Evolutionary conservation across 2,888 invertebrate genomes (phyloP), one percentile per base, ranked within the genome.

Genomic region (Barypeithes pellucidus): DNA sequence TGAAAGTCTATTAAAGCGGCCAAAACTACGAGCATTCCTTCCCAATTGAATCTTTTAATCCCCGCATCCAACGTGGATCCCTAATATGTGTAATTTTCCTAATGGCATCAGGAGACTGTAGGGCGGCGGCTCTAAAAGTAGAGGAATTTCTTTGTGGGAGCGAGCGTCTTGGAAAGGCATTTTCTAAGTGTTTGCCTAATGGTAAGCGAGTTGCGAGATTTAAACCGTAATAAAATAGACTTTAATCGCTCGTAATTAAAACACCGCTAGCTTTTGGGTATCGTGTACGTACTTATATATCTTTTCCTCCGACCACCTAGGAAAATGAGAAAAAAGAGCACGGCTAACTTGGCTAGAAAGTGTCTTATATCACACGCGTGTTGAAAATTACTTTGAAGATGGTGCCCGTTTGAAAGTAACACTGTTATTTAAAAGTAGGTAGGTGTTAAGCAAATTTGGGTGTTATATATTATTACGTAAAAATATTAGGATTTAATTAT

Each of bases 81-180:
- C 47, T 47, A 50, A 50, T 65, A 65, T 65, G 65, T 65, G 65
- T 65, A 65, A 65, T 65, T 65, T 65, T 65, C 50, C 50, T 65
- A 65, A 65, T 65, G 65, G 65, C 65, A 50, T 36, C 33, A 50
- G 43, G 47, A 33, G 50, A 50, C 47, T 29, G 50, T 16, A 29
- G 33, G 65, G 39, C 52, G 50, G 47, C 65, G 50, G 20, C 65
- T 39, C 65, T 65, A 65, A 65, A 65, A 65, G 65, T 65, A 50
- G 20, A 65, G 65, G 65, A 65, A 65, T 65, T 65, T 65, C 65
- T 65, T 65, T 65, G 65, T 52, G 39, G 36, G 20, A 36, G 20
- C 14, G 36, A 36, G 20, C 29, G 54, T 57, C 54, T 57, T 57
- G 50, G 54, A 33, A 52, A 20, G 54, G 16, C 33, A 33, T 57